phyloP scores from a whole-genome alignment of 2,888 invertebrate species.

The Platycheirus rosarum region DNA sequence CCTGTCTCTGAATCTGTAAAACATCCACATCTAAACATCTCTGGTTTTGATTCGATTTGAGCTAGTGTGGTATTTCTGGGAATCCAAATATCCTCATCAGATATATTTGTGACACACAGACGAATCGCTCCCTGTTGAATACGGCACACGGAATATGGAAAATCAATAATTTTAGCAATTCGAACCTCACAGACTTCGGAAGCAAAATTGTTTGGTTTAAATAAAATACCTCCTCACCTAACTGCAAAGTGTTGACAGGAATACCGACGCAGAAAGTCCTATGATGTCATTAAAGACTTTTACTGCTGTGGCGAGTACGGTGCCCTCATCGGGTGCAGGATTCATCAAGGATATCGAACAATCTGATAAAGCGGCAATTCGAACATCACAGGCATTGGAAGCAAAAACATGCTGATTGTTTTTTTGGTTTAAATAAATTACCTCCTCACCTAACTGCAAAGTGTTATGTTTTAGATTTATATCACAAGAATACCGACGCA shows the following conservation, averaged over 20 bases:
- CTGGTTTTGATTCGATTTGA: slow-evolving; percentile 9
- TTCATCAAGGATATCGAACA: slow-evolving; percentile 4
- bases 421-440: neutral
- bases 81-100: slow-evolving; percentile 9
- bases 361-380: slow-evolving; percentile 1
- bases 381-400: neutral
- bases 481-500: neutral
- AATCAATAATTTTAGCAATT: neutral
- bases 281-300: too few relatives aligned
- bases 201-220: too few relatives aligned
- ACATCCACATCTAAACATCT: neutral
- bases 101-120: neutral
- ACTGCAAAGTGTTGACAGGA: too few relatives aligned
- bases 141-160: neutral
- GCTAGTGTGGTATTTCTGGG: neutral
- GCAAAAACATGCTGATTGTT: neutral
- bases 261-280: too few relatives aligned
- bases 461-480: slow-evolving; percentile 16
- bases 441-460: neutral
- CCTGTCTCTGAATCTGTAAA: too few relatives aligned
- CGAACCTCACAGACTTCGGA: too few relatives aligned
- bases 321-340: neutral
- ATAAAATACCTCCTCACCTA: too few relatives aligned
- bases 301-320: slow-evolving; percentile 1
- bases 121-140: neutral